Percentiles rank a stretch among this genome's conserved stretches.
These are phyloP conservation scores for Trematomus loennbergii DNA, from an alignment of 2,113 vertebrate genomes.

Conservation along the genomic window DNA sequence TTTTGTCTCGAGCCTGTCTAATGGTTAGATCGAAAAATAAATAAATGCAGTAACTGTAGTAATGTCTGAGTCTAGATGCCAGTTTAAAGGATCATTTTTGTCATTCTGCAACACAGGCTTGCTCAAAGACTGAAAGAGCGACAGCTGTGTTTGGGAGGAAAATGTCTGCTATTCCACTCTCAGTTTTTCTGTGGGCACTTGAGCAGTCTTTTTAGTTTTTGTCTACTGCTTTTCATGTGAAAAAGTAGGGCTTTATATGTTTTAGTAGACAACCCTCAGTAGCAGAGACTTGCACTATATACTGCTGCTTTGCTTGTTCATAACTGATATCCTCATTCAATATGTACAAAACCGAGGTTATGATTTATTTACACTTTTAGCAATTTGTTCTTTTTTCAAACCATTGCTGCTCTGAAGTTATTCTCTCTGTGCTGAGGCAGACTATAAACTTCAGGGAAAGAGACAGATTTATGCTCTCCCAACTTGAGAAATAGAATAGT, in stretches of 20 bases:
- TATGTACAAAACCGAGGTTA: conserved; percentile 49
- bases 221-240: conserved; percentile 33
- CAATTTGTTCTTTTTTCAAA: conserved; percentile 25
- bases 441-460: conserved; percentile 27
- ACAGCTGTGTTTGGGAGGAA: conserved; percentile 6
- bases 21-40: background rate
- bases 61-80: conserved; percentile 1
- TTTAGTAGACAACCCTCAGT: conserved; percentile 35
- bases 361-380: conserved; percentile 65
- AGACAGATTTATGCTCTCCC: conserved; percentile 9
- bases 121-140: background rate
- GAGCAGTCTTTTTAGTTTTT: conserved; percentile 26
- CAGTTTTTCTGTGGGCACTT: conserved; percentile 8
- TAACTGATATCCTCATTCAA: conserved; percentile 66
- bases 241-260: conserved; percentile 47
- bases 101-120: no score
- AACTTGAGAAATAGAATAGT: conserved; percentile 21
- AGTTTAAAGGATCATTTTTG: background rate
- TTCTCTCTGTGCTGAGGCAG: conserved; percentile 33
- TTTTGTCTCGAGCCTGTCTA: background rate
- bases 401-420: background rate
- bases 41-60: background rate
- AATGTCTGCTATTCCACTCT: conserved; percentile 20
- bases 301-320: conserved; percentile 18
- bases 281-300: conserved; percentile 17